Base-by-base conservation (phyloP, 2,113 vertebrate species). In the Ptilonorhynchus violaceus region DNA sequence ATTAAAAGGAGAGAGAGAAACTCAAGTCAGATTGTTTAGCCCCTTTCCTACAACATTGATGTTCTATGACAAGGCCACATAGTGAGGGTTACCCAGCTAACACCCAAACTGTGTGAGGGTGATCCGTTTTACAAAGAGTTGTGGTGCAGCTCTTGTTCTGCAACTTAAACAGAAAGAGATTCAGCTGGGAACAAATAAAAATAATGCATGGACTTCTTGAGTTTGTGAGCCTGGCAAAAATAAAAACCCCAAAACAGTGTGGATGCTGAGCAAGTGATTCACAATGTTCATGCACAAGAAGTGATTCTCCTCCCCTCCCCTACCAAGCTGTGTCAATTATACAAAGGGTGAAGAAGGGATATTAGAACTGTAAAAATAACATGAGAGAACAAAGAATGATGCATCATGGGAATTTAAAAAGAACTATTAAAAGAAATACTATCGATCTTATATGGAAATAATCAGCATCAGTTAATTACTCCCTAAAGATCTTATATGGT, bases 61-160 rank as follows among this genome's bases (percentile, higher is more conserved):
- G 78, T 70, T 75, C 52, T 64, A 73, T 87, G 64, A 52, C 7
- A 25, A 62, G 31, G 41, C 62, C 46, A 89, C 84, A 97, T 93
- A 95, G 69, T 96, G 91, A 88, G 94, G 89, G 81, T 96, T 96
- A 97, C 93, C 67, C 85, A 94, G 60, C 70, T 77, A 68, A 68
- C 21, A 46, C 16, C 77, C 46, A 87, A 75, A 91, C 11, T 35
- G 30, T 2, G 7, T 69, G 74, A 94, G 39, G 44, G 53, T 88
- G 64, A 85, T 59, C 37, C 78, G 42, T 3, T 4, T 37, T 59
- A 92, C 25, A 55, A 76, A 52, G 8, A 85, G 33, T 12, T 20
- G n/a, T 60, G 74, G n/a, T 68, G 89, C 69, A 88, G 44, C 42
- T 77, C 39, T 11, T 64, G 28, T 35, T 92, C 66, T 92, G 62